phyloP scores from a whole-genome alignment of 2,888 invertebrate genomes.

The Allacma fusca region DNA sequence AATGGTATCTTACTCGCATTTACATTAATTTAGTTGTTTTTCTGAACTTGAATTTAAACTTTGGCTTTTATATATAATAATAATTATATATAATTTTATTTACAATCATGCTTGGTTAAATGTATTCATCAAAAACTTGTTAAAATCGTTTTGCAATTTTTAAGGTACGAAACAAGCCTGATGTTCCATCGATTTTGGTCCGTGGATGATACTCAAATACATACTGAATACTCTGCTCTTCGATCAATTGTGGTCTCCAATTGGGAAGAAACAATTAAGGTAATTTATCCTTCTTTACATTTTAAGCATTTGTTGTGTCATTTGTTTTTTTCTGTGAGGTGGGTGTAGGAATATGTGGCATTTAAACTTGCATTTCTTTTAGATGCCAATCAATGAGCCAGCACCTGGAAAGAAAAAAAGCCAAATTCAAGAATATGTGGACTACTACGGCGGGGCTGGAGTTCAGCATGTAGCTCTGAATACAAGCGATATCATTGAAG shows the following conservation, averaged over 20 bases:
- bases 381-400: constrained; percentile 97
- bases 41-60: background rate
- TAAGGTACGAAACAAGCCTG: constrained; percentile 76
- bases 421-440: constrained; percentile 98
- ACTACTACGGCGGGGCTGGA: constrained; percentile 97
- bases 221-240: constrained; percentile 95
- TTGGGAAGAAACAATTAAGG: constrained; percentile 94
- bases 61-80: background rate
- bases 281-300: no score
- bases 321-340: no score
- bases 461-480: constrained; percentile 99
- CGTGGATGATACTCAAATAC: constrained; percentile 93
- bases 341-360: background rate
- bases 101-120: no score
- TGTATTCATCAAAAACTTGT: no score
- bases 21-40: background rate
- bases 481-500: constrained; percentile 86
- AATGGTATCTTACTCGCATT: constrained; percentile 72
- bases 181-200: constrained; percentile 95
- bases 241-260: constrained; percentile 97
- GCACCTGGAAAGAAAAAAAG: constrained; percentile 93
- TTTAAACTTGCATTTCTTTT: constrained; percentile 53
- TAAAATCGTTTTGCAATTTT: constrained; percentile 42
- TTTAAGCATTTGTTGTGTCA: no score
- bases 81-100: no score